Evolutionary conservation across 2,797 vertebrate genomes (phyloP).

Genomic region (Channallabes apus): DNA sequence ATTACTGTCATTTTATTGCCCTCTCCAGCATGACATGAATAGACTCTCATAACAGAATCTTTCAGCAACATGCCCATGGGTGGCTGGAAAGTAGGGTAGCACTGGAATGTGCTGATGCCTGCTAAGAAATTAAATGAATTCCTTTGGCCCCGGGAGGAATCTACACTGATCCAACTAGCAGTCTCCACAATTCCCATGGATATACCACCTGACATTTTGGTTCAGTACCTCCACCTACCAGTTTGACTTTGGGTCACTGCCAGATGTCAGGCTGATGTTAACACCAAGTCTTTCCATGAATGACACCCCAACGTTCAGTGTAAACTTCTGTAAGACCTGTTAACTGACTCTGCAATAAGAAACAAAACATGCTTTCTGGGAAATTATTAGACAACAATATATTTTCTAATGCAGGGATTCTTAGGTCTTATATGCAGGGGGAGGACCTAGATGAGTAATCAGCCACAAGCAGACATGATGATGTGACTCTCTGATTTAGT

Average conservation of each 20-base stretch:
- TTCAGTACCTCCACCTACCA: not conserved
- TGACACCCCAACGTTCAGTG: not conserved
- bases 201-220: not conserved
- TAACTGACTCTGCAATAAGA: not conserved
- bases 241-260: not conserved
- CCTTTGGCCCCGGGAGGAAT: not conserved
- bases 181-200: not conserved
- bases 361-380: not conserved
- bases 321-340: not conserved
- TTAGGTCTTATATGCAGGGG: not conserved
- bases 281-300: not conserved
- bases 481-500: not conserved
- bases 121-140: not conserved
- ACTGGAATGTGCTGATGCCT: not conserved
- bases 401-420: not conserved
- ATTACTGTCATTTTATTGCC: not conserved
- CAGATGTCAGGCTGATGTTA: not conserved
- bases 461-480: not conserved
- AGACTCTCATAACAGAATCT: not conserved
- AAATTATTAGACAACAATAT: not conserved
- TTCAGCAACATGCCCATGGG: not conserved
- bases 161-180: not conserved
- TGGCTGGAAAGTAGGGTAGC: not conserved
- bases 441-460: not conserved
- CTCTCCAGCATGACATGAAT: not conserved